Conservation (phyloP, 2,888 invertebrate genomes). For the Epirrita christyi region DNA sequence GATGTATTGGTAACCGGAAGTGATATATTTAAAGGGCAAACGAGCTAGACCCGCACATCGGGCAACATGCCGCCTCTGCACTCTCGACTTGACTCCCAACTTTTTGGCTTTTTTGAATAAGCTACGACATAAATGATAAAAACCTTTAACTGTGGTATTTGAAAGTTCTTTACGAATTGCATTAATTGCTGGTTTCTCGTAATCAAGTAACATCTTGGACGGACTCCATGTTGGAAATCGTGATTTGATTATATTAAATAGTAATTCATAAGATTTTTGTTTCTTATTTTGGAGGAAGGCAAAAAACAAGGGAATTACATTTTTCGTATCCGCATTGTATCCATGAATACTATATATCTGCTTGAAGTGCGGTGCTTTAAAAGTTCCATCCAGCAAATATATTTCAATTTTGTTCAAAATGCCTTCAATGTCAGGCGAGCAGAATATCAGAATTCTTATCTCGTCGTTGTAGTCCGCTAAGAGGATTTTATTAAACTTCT, state of each 20-base stretch:
- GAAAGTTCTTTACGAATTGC: slow-evolving; percentile 12
- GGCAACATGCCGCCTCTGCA: slow-evolving; percentile 20
- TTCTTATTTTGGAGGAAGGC: slow-evolving; percentile 12
- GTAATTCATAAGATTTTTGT: slow-evolving; percentile 10
- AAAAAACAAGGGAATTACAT: not conserved
- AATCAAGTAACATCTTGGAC: slow-evolving; percentile 11
- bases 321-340: slow-evolving; percentile 6
- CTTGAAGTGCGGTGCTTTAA: slow-evolving; percentile 13
- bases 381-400: slow-evolving; percentile 11
- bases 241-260: slow-evolving; percentile 6
- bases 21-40: slow-evolving; percentile 6
- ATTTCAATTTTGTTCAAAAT: slow-evolving; percentile 10
- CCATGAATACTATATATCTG: slow-evolving; percentile 14
- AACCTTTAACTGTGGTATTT: slow-evolving; percentile 11
- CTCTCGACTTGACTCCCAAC: slow-evolving; percentile 10
- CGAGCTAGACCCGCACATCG: slow-evolving; percentile 29
- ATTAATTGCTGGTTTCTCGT: slow-evolving; percentile 14
- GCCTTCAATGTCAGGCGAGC: slow-evolving; percentile 11
- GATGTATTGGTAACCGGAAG: slow-evolving; percentile 18
- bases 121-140: slow-evolving; percentile 6
- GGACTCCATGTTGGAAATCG: slow-evolving; percentile 13
- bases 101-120: slow-evolving; percentile 3
- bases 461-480: slow-evolving; percentile 16
- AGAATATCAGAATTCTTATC: slow-evolving; percentile 10
- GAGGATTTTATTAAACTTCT: slow-evolving; percentile 12